phyloP scores from a whole-genome alignment of 2,888 invertebrate genomes.

The Luperina testacea region DNA sequence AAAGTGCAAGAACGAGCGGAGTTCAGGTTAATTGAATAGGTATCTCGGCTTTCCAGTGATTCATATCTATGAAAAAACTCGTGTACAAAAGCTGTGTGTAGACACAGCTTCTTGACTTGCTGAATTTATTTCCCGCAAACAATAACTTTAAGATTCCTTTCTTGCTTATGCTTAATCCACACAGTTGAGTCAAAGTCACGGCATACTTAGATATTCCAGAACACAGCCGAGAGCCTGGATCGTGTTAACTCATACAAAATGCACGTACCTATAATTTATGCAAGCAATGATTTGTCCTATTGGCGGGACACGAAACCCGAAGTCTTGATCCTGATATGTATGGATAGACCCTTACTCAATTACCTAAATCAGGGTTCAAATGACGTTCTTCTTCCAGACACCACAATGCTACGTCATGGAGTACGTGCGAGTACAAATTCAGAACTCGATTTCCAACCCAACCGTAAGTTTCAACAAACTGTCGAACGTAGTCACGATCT shows the following conservation, averaged over 20 bases:
- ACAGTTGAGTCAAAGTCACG: background rate
- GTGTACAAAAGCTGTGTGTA: too few species aligned
- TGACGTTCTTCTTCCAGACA: constrained; percentile 21
- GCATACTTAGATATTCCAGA: background rate
- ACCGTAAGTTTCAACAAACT: constrained; percentile 50
- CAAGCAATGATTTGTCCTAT: background rate
- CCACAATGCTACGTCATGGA: constrained; percentile 48
- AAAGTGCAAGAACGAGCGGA: background rate
- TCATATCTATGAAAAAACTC: background rate
- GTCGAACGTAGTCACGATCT: constrained; percentile 46
- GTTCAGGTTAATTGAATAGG: background rate
- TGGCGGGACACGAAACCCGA: background rate
- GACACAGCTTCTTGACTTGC: background rate
- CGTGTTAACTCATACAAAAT: background rate
- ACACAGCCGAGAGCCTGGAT: background rate
- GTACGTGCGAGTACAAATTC: constrained; percentile 59
- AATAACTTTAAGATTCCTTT: background rate
- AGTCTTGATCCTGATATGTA: background rate
- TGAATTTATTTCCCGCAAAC: background rate
- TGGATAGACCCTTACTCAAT: background rate
- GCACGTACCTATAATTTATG: background rate
- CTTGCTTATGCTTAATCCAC: background rate
- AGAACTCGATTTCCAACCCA: constrained; percentile 57
- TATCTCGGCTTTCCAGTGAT: background rate
- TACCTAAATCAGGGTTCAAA: background rate